Percentiles rank a stretch among this genome's conserved stretches.
Evolutionary conservation across 1,140 invertebrate species (phyloP).

Genomic region (Lordiphosa clarofinis): DNA sequence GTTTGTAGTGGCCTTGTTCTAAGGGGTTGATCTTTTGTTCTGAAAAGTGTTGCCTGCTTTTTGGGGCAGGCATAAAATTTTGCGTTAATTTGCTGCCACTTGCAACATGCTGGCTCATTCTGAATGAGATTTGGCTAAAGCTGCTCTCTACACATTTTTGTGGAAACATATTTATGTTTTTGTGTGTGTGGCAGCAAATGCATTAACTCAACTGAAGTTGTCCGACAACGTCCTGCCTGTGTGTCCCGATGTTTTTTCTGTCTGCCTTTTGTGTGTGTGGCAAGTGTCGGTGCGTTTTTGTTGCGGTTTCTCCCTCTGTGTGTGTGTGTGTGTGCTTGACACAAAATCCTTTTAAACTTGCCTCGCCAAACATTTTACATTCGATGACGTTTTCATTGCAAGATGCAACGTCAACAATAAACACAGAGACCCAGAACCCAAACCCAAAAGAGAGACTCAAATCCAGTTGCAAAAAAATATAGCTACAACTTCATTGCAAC

Average conservation of each 20-base stretch:
- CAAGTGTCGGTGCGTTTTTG: constrained; percentile 47
- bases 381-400: constrained; percentile 73
- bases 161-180: constrained; percentile 27
- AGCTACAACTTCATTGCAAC: constrained; percentile 16
- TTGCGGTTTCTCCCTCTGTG: constrained; percentile 15
- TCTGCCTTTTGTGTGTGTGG: constrained; percentile 35
- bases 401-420: constrained; percentile 76
- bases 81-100: constrained; percentile 24
- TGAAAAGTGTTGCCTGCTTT: no score
- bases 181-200: constrained; percentile 48
- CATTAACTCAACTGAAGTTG: constrained; percentile 64
- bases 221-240: constrained; percentile 41
- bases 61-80: constrained; percentile 2
- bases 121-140: no score
- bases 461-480: constrained; percentile 12
- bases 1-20: no score
- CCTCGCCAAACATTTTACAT: constrained; percentile 70
- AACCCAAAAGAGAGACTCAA: constrained; percentile 3
- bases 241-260: constrained; percentile 16
- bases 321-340: constrained; percentile 21
- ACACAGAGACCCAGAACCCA: constrained; percentile 23
- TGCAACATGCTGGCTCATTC: constrained; percentile 4
- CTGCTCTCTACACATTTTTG: constrained; percentile 7
- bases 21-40: no score
- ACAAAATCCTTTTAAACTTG: constrained; percentile 55